Conservation (phyloP, 2,888 invertebrate species). For the Malthinus flaveolus region DNA sequence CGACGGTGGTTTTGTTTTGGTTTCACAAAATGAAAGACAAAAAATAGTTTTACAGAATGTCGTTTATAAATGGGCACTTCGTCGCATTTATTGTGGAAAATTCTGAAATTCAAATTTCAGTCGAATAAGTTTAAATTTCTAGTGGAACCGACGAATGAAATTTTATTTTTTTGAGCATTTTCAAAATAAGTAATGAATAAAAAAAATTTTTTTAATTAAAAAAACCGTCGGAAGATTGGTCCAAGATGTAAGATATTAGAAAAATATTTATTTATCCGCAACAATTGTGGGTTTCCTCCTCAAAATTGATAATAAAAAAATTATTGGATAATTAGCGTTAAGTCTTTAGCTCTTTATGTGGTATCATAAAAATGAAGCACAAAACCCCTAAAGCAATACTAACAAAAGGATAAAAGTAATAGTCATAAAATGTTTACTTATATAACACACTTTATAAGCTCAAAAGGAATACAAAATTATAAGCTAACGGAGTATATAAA, state of each 20-base stretch:
- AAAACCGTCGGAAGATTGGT: too few relatives aligned
- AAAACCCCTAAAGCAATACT: constrained; percentile 5
- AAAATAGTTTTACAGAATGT: neutral
- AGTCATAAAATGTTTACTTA: constrained; percentile 43
- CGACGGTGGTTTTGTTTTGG: constrained; percentile 24
- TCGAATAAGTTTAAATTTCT: too few relatives aligned
- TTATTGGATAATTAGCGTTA: too few relatives aligned
- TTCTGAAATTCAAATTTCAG: too few relatives aligned
- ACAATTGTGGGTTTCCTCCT: too few relatives aligned
- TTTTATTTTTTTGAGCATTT: too few relatives aligned
- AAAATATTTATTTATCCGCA: too few relatives aligned
- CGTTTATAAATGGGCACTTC: neutral
- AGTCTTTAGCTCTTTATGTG: neutral
- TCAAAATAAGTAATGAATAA: too few relatives aligned
- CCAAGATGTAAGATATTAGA: too few relatives aligned
- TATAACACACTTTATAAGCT: constrained; percentile 39
- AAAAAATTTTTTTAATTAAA: too few relatives aligned
- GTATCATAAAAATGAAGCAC: constrained; percentile 35
- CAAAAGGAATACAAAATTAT: constrained; percentile 44
- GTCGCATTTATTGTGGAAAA: neutral
- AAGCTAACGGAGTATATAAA: constrained; percentile 39
- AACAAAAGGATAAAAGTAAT: constrained; percentile 40
- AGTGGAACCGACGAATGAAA: too few relatives aligned
- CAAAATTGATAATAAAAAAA: too few relatives aligned
- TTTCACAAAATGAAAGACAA: constrained; percentile 23